Base-by-base conservation (phyloP, 2,888 invertebrate genomes). In the Drosophila colorata region DNA sequence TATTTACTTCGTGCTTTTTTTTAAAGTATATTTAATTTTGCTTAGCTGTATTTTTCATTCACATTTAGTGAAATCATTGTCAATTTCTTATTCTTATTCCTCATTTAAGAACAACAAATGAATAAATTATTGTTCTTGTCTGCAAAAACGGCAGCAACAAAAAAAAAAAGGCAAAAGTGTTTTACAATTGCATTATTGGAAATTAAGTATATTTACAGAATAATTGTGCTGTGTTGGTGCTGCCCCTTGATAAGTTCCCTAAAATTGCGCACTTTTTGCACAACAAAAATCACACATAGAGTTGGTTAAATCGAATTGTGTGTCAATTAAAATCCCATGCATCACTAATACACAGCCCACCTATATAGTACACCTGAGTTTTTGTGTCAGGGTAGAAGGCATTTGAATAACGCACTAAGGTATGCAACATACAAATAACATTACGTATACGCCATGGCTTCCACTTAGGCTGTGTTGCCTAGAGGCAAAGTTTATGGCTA, bases 331-430 rank as follows among this genome's bases (percentile, higher is more conserved):
- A 9, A 38, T 33, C 33, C 33, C 4, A 33, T 33, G 33, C 33
- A 33, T 33, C 13, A 2, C 33, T 33, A 13, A 33, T 33, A 33
- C 13, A 33, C 13, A 13, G 13, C 13, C 11, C 33, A 13, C 1
- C 33, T 33, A 33, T 33, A 33, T 33, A 38, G 4, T 14, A 16
- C 9, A 38, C 4, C 38, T 16, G 9, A 4, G 38, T 9, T n/a
- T 23, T 35, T 11, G 11, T 28, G 18, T 31, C 35, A 31, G 55
- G 44, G 35, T 53, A 53, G 66, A 72, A 76, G 76, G 68, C 76
- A 80, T 79, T 79, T 76, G 68, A 79, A 76, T 73, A 67, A 66
- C 63, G 73, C 76, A 69, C 75, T 57, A 72, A 75, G 69, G 72
- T 75, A 65, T 58, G 69, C 64, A 64, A 35, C 59, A 51, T 28